Base-by-base conservation (phyloP, 2,888 invertebrate species). In the Yponomeuta malinellus region DNA sequence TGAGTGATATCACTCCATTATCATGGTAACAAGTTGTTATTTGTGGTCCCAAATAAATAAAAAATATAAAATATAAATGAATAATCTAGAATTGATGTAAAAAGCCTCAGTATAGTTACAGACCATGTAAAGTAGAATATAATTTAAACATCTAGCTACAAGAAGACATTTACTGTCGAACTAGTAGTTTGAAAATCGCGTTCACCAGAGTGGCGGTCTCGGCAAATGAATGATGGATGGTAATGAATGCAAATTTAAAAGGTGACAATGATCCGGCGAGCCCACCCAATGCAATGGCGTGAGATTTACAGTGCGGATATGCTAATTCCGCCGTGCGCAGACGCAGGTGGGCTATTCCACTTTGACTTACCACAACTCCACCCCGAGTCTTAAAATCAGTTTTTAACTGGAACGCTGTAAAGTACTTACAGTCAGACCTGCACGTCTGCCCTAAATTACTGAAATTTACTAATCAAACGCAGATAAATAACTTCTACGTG, bases 221-320 rank as follows among this genome's bases (percentile, higher is more conserved):
- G 52, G 52, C 15, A 59, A 63, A 37, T 70, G 48, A 65, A 65
- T 70, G 70, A 80, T 76, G 77, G 77, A 88, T 85, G 85, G 77
- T 86, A 90, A 91, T 88, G 79, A 79, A 90, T 90, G 90, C 86
- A 90, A 90, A 90, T 90, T 87, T 89, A 89, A 87, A 88, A 87
- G 87, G 89, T 88, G 90, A 90, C 89, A 89, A 89, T 88, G 86
- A 87, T 84, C 83, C 83, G 86, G 83, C 83, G 83, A 43, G 43
- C 43, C 43, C 43, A 59, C 86, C 79, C 88, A 88, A 88, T 88
- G 89, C 89, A 88, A 85, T 86, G 78, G 81, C 68, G 31, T n/a
- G 68, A 68, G 59, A 68, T 69, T 68, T 71, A 63, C 70, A 70
- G 70, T 63, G n/a, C 33, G 70, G 65, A 70, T 70, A 70, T 70